Evolutionary conservation across 2,113 vertebrate genomes (phyloP).

Genomic region (Petaurus breviceps): DNA sequence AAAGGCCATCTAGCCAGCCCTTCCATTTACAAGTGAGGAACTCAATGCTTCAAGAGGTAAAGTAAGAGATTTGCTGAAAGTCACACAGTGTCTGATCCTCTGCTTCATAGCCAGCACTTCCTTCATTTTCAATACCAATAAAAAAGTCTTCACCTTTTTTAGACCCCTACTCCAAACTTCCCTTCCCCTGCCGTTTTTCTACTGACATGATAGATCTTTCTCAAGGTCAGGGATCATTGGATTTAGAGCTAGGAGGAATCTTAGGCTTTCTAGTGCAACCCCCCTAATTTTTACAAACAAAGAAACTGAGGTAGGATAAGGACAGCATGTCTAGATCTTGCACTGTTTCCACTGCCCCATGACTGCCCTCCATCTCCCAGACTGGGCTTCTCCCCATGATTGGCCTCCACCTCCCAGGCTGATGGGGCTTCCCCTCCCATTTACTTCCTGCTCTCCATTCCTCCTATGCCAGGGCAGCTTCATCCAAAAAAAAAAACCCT

Average conservation of each 20-base stretch:
- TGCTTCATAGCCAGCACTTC: not conserved
- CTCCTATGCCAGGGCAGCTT: not conserved
- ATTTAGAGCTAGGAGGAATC: not conserved
- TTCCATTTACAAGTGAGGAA: not conserved
- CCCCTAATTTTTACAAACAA: not conserved
- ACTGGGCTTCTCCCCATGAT: no score
- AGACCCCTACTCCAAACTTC: not conserved
- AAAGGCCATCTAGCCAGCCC: not conserved
- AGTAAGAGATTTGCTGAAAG: not conserved
- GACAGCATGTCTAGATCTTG: not conserved
- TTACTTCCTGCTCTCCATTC: not conserved
- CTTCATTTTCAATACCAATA: not conserved
- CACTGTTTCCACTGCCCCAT: not conserved
- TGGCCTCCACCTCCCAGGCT: not conserved
- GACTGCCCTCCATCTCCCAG: not conserved
- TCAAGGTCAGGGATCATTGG: not conserved
- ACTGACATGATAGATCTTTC: not conserved
- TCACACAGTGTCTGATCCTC: not conserved
- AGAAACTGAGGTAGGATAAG: not conserved
- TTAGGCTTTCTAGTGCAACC: not conserved
- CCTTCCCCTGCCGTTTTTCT: not conserved
- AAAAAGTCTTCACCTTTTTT: not conserved
- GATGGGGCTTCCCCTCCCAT: not conserved
- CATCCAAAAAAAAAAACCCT: not conserved
- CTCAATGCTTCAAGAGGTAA: not conserved